Evolutionary conservation across 2,113 vertebrate genomes (phyloP).

Genomic region (Damaliscus lunatus): DNA sequence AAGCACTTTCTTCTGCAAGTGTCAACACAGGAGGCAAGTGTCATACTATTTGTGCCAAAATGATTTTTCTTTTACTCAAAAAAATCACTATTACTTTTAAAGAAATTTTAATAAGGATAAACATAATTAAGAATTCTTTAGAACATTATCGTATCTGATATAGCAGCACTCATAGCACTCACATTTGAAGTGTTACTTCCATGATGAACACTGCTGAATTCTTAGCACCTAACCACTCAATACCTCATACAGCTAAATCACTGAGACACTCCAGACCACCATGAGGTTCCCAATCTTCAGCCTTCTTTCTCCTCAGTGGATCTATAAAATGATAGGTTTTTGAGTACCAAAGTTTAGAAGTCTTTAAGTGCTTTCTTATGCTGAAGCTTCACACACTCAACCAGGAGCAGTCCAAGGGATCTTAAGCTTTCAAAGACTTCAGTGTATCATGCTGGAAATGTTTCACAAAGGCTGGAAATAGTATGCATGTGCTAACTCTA

Average conservation of each 20-base stretch:
- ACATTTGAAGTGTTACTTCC: neutral
- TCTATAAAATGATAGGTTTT: neutral
- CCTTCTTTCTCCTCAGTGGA: neutral
- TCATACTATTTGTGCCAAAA: neutral
- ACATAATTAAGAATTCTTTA: neutral
- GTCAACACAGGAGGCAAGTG: neutral
- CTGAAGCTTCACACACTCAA: neutral
- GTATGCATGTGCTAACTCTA: neutral
- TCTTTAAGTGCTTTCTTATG: neutral
- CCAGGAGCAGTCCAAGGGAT: neutral
- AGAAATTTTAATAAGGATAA: neutral
- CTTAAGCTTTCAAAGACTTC: neutral
- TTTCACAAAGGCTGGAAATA: neutral
- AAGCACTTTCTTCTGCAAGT: neutral
- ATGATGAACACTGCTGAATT: neutral
- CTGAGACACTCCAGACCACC: neutral
- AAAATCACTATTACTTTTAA: neutral
- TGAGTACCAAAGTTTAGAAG: neutral
- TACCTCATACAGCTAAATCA: neutral
- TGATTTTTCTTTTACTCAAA: neutral
- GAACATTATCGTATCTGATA: neutral
- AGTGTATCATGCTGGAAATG: neutral
- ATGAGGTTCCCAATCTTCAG: neutral
- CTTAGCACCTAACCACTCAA: neutral
- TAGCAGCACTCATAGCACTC: neutral